phyloP scores from a whole-genome alignment of 2,113 vertebrate genomes.

The Corvus moneduloides region DNA sequence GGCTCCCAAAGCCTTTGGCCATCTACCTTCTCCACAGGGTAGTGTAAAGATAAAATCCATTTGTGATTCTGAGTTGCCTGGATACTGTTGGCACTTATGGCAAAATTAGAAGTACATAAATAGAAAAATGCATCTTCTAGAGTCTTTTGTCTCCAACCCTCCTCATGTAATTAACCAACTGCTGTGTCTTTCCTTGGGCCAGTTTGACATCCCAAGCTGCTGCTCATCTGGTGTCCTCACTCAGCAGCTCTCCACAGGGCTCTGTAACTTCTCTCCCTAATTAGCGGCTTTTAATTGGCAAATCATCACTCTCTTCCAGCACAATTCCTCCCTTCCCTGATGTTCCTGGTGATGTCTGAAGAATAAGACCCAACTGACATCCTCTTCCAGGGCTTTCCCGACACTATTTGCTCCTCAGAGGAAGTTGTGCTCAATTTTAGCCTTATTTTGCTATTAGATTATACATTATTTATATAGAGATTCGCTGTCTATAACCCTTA shows the following conservation, averaged over 20 bases:
- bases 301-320: neutral
- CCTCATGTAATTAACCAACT: neutral
- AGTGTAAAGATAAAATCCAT: neutral
- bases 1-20: neutral
- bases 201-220: neutral
- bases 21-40: neutral
- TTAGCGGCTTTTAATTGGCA: neutral
- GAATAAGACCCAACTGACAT: neutral
- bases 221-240: neutral
- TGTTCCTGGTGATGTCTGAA: neutral
- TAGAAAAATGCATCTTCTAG: neutral
- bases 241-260: neutral
- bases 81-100: neutral
- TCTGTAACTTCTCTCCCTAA: neutral
- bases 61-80: neutral
- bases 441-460: neutral
- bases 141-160: neutral
- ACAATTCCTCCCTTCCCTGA: neutral
- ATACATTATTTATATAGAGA: neutral
- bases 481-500: neutral
- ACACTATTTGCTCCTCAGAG: neutral
- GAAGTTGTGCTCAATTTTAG: neutral
- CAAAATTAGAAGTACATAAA: neutral
- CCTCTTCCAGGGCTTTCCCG: neutral
- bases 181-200: neutral